Base-by-base conservation (phyloP, 2,797 vertebrate genomes). In the Pitangus sulphuratus region DNA sequence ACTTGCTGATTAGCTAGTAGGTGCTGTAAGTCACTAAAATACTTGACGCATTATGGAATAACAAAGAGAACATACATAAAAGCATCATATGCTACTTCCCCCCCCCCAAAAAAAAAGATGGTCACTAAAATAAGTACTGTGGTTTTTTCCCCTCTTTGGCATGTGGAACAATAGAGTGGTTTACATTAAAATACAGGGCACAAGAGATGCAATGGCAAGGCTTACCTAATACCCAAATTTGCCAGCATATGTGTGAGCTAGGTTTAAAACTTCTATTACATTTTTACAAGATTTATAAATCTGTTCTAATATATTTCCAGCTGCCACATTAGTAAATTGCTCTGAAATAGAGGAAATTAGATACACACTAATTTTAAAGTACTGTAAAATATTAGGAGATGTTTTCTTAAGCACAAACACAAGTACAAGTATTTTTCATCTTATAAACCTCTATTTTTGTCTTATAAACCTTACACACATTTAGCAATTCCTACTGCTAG, bases 261-360 rank as follows among this genome's bases (percentile, higher is more conserved):
- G 31, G 84, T 90, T 96, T 94, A 80, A 90, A 93, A 87, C 71
- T 84, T 88, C 86, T 94, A 82, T 60, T 94, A 72, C 22, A 8
- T 66, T 96, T 96, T 95, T 90, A 94, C 76, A 77, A 89, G 60
- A 83, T 83, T 90, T 96, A 93, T 83, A 97, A 85, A 87, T 82
- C 25, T 86, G 60, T 90, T 79, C 77, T 84, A 91, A 75, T 31
- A 35, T 96, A 77, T 48, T 9, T 65, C 66, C 31, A 75, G 80
- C 82, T 97, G 68, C 68, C 90, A 97, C 83, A 79, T 76, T 62
- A 89, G 86, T 71, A 87, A 96, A 90, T 37, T 89, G 22, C 51
- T 95, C 89, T 50, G 40, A 89, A 95, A 94, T 65, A 65, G 53
- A 92, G 90, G 77, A 97, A 82, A 89, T 87, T 71, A 89, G 69